These are phyloP conservation scores for Rhabdophis nuchalis DNA, from an alignment of 2,797 vertebrate genomes.

Conservation along the genomic window DNA sequence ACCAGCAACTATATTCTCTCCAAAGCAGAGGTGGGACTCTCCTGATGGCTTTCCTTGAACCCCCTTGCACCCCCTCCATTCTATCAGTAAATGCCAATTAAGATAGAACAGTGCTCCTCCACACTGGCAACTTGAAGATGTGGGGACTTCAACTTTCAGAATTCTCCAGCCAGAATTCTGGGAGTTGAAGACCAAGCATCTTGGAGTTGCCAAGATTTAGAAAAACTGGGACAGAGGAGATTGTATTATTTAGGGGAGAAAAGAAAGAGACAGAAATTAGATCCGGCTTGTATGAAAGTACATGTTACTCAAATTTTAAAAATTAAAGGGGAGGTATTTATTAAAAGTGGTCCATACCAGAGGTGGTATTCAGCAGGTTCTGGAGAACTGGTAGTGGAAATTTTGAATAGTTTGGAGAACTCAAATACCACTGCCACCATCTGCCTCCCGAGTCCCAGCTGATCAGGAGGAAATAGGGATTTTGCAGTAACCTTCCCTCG, in stretches of 20 bases:
- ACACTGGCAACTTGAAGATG: too few species aligned
- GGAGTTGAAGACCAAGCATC: neutral
- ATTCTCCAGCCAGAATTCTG: neutral
- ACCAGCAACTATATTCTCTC: neutral
- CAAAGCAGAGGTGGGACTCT: neutral
- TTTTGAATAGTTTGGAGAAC: too few species aligned
- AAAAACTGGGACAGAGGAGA: neutral
- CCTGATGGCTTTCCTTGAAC: neutral
- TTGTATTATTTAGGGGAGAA: neutral
- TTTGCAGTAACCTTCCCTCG: too few species aligned
- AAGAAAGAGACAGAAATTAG: neutral
- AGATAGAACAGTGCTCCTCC: neutral
- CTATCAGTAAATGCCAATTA: too few species aligned
- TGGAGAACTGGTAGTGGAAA: too few species aligned
- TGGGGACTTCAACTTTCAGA: neutral
- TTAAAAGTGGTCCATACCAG: neutral
- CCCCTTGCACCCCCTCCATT: neutral
- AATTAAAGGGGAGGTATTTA: neutral
- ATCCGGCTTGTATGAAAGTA: neutral
- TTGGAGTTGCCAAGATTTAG: neutral
- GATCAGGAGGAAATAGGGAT: too few species aligned
- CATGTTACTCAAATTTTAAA: neutral
- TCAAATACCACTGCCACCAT: too few species aligned
- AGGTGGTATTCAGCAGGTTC: too few species aligned
- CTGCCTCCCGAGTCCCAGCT: too few species aligned